phyloP scores from a whole-genome alignment of 2,113 vertebrate species.

The Heterotilapia buettikoferi region DNA sequence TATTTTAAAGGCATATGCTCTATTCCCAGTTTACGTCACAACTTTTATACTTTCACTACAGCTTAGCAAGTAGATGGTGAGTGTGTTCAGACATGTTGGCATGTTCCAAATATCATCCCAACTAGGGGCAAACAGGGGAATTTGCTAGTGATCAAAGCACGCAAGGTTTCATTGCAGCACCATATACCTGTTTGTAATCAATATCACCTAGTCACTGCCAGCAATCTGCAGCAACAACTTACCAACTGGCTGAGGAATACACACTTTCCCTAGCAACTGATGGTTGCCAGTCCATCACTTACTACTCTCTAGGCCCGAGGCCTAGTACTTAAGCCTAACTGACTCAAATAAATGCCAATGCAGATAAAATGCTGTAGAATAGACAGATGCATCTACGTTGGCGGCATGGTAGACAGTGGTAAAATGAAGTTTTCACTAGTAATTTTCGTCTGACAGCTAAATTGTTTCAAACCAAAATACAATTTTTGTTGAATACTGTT shows the following conservation, averaged over 20 bases:
- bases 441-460: neutral
- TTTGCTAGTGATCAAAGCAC: neutral
- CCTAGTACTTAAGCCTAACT: neutral
- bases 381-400: neutral
- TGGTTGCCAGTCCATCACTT: neutral
- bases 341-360: neutral
- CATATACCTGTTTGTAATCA: neutral
- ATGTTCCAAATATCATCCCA: neutral
- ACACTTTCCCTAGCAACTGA: neutral
- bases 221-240: neutral
- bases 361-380: neutral
- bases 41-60: neutral
- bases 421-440: neutral
- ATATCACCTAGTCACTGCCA: neutral
- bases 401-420: neutral
- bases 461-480: neutral
- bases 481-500: neutral
- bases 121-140: neutral
- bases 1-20: neutral
- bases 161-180: neutral
- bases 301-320: fast-evolving
- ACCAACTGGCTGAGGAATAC: neutral
- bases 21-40: neutral
- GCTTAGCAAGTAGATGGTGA: neutral
- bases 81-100: neutral